phyloP scores from a whole-genome alignment of 2,113 vertebrate species.

The Motacilla tschutschensis region DNA sequence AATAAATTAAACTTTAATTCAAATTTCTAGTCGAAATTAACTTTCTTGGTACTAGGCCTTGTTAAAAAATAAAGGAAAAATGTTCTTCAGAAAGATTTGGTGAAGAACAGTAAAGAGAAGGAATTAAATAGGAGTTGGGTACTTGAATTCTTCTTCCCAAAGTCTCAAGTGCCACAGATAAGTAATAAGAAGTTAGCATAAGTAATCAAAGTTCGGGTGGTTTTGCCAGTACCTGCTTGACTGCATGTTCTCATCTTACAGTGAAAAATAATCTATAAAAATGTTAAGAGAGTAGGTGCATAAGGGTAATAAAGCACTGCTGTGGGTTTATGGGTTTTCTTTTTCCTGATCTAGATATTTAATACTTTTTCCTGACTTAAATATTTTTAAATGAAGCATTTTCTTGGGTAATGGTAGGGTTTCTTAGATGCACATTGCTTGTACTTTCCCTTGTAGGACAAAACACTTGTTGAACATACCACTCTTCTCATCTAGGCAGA shows the following conservation, averaged over 20 bases:
- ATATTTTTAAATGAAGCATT: not conserved
- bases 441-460: not conserved
- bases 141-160: not conserved
- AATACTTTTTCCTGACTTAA: not conserved
- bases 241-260: not conserved
- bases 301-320: not conserved
- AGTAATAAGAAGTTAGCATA: not conserved
- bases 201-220: not conserved
- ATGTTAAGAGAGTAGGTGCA: too few species aligned
- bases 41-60: not conserved
- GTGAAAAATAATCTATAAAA: not conserved
- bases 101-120: not conserved
- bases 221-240: not conserved
- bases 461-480: not conserved
- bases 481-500: not conserved
- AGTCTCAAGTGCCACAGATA: not conserved
- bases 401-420: not conserved
- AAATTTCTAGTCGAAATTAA: not conserved
- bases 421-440: not conserved
- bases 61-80: not conserved
- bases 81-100: not conserved
- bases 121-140: not conserved
- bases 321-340: not conserved
- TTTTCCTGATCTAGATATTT: not conserved
- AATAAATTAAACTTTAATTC: not conserved